These are phyloP conservation scores for Lepus oiostolus DNA, from an alignment of 2,797 vertebrate species.

Conservation along the genomic window DNA sequence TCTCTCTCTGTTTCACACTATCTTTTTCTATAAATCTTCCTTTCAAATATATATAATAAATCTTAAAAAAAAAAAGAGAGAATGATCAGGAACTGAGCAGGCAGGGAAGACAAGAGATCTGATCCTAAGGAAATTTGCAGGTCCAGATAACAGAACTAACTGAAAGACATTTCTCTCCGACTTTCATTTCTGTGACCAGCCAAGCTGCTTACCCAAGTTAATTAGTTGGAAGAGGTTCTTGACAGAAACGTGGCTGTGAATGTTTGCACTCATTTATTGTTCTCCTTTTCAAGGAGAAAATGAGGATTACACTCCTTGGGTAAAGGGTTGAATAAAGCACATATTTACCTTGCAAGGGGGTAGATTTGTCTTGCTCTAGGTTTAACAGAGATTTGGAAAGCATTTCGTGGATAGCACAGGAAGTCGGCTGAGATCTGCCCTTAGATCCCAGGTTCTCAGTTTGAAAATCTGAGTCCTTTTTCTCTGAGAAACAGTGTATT, in stretches of 20 bases:
- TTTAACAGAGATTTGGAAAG: slow-evolving; percentile 33
- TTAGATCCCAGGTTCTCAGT: background rate
- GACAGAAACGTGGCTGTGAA: background rate
- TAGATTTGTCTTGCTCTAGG: slow-evolving; percentile 47
- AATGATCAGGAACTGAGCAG: background rate
- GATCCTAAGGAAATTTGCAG: background rate
- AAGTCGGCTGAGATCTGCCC: slow-evolving; percentile 19
- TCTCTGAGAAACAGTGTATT: slow-evolving; percentile 73
- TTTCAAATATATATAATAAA: too few species aligned
- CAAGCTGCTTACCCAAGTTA: background rate
- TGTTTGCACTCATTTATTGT: slow-evolving; percentile 53
- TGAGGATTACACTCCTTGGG: background rate
- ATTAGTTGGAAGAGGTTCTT: slow-evolving; percentile 21
- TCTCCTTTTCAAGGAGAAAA: slow-evolving; percentile 61
- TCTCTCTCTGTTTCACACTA: too few species aligned
- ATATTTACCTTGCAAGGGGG: background rate
- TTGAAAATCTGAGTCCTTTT: slow-evolving; percentile 54
- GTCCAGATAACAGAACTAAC: background rate
- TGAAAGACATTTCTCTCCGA: slow-evolving; percentile 15
- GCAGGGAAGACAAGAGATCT: background rate
- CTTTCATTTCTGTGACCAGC: background rate
- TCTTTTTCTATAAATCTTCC: too few species aligned
- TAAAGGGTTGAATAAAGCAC: background rate
- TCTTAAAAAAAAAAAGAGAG: too few species aligned
- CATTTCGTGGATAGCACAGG: slow-evolving; percentile 41